Conservation (phyloP, 1,140 invertebrate genomes). For the Bombus superbus region DNA sequence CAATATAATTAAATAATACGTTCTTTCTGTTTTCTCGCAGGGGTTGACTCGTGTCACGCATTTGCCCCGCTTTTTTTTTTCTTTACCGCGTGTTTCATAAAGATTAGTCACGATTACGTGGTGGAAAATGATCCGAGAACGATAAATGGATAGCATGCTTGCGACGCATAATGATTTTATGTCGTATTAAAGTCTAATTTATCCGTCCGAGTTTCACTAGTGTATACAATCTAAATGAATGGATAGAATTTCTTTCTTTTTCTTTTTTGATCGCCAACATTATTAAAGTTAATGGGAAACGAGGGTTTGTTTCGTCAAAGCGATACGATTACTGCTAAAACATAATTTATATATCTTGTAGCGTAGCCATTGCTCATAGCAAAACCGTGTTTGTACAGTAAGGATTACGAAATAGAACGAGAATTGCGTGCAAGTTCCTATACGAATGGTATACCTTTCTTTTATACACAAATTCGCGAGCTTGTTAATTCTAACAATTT, state of each 20-base stretch:
- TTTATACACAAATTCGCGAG: no score
- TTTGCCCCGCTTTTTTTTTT: not conserved
- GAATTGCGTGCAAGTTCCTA: not conserved
- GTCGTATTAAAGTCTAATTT: constrained; percentile 16
- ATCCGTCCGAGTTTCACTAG: not conserved
- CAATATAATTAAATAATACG: not conserved
- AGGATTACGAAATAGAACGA: not conserved
- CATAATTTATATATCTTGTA: no score
- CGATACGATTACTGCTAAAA: no score
- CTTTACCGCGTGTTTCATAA: not conserved
- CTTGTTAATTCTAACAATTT: constrained; percentile 1
- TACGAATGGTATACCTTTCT: not conserved
- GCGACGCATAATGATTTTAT: not conserved
- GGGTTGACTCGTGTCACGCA: not conserved
- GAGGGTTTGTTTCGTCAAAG: no score
- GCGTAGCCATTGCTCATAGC: no score
- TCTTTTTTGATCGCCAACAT: not conserved
- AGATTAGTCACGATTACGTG: constrained; percentile 1
- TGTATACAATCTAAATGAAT: no score
- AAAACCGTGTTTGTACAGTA: no score
- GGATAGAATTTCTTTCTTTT: not conserved
- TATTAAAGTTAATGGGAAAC: not conserved
- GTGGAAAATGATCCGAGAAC: not conserved
- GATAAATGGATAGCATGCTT: constrained; percentile 5
- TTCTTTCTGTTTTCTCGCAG: not conserved